Evolutionary conservation across 2,888 invertebrate genomes (phyloP).

Genomic region (Hyppa rectilinea): DNA sequence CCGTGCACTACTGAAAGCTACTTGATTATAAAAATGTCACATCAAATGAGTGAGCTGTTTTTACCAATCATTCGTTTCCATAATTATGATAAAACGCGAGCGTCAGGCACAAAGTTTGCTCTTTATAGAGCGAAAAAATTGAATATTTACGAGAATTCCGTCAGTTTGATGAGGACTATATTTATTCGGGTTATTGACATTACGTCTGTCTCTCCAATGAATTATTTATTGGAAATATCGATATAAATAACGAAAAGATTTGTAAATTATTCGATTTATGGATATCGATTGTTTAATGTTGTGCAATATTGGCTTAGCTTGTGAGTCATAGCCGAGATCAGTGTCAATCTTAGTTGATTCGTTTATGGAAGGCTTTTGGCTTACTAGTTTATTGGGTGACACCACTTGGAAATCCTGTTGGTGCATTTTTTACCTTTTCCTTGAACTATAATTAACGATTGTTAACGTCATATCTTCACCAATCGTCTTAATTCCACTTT

Average conservation of each 20-base stretch:
- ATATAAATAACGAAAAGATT: slow-evolving; percentile 43
- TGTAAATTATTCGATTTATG: neutral
- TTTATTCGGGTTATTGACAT: slow-evolving; percentile 65
- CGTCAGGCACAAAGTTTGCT: slow-evolving; percentile 35
- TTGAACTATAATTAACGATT: neutral
- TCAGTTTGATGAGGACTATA: slow-evolving; percentile 56
- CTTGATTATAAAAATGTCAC: slow-evolving; percentile 26
- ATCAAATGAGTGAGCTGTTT: slow-evolving; percentile 41
- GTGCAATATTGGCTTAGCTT: slow-evolving; percentile 35
- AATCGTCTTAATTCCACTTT: neutral
- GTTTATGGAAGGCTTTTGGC: slow-evolving; percentile 7
- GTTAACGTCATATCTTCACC: neutral
- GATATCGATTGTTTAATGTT: slow-evolving; percentile 36
- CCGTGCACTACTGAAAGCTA: slow-evolving; percentile 7
- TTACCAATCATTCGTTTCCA: slow-evolving; percentile 39
- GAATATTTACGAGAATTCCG: slow-evolving; percentile 63
- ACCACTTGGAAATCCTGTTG: slow-evolving; percentile 17
- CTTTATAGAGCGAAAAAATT: slow-evolving; percentile 53
- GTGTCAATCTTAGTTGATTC: slow-evolving; percentile 10
- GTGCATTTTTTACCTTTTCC: slow-evolving; percentile 16
- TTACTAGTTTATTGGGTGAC: slow-evolving; percentile 4
- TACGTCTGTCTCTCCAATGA: slow-evolving; percentile 60
- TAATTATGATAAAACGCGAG: slow-evolving; percentile 56
- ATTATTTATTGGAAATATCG: slow-evolving; percentile 60
- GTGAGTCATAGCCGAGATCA: slow-evolving; percentile 33